Conservation (phyloP, 2,888 invertebrate species). For the Chalcosyrphus nemorum region DNA sequence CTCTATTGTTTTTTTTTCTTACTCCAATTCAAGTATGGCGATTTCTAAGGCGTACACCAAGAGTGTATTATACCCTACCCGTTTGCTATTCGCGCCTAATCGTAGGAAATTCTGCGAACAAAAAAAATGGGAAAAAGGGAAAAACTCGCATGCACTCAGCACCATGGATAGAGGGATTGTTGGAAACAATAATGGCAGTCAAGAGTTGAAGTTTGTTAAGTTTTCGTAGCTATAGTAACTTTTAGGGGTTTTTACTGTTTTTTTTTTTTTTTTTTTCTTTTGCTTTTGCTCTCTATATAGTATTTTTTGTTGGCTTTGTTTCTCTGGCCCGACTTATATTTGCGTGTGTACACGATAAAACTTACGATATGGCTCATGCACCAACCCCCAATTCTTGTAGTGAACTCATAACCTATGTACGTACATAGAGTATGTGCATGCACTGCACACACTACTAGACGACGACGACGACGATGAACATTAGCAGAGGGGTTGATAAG, state of each 20-base stretch:
- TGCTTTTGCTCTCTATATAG: no score
- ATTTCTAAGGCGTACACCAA: slow-evolving; percentile 53
- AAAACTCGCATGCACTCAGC: slow-evolving; percentile 24
- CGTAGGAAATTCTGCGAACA: slow-evolving; percentile 57
- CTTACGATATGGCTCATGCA: slow-evolving; percentile 49
- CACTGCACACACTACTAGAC: slow-evolving; percentile 25
- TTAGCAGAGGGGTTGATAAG: slow-evolving; percentile 68
- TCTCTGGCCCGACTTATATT: slow-evolving; percentile 37
- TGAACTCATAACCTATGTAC: slow-evolving; percentile 17
- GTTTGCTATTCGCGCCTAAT: slow-evolving; percentile 65
- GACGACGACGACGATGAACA: slow-evolving; percentile 44
- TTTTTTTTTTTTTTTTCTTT: slow-evolving; percentile 16
- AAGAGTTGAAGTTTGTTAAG: slow-evolving; percentile 72
- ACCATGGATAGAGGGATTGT: slow-evolving; percentile 42
- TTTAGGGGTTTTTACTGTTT: slow-evolving; percentile 48
- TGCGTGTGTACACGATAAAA: slow-evolving; percentile 62
- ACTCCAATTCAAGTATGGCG: not conserved
- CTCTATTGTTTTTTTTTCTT: not conserved
- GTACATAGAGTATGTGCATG: slow-evolving; percentile 13
- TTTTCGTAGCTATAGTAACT: slow-evolving; percentile 73
- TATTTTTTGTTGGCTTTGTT: slow-evolving; percentile 27
- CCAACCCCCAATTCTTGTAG: slow-evolving; percentile 51
- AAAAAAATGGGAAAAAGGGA: slow-evolving; percentile 18
- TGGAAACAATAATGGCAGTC: slow-evolving; percentile 71
- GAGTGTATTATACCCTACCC: not conserved